phyloP scores from a whole-genome alignment of 2,797 vertebrate genomes.

The Philypnodon macrostomus region DNA sequence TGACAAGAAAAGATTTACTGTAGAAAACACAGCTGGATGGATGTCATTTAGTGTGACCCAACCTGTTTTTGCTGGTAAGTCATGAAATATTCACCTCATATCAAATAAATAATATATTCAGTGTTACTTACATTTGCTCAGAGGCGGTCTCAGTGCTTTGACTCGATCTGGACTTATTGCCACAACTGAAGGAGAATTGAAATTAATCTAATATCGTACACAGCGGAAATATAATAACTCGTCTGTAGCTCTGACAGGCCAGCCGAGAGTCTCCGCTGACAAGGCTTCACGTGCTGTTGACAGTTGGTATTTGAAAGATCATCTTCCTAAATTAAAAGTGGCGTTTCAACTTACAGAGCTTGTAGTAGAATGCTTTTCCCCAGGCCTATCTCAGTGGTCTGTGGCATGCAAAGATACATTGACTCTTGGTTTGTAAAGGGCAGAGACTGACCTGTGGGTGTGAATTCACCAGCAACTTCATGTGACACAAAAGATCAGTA shows the following conservation, averaged over 20 bases:
- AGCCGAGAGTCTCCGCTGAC: conserved; percentile 14
- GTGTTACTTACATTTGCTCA: conserved; percentile 45
- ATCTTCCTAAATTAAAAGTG: conserved; percentile 2
- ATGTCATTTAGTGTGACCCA: conserved; percentile 35
- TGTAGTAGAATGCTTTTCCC: neutral
- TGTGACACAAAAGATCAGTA: neutral
- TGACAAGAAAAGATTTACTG: conserved; percentile 23
- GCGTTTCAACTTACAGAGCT: conserved; percentile 4
- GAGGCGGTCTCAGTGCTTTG: conserved; percentile 24
- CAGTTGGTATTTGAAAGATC: conserved; percentile 17
- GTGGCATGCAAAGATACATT: too few species aligned
- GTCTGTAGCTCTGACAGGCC: neutral
- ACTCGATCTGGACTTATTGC: conserved; percentile 20
- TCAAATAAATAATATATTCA: conserved; percentile 56
- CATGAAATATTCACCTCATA: conserved; percentile 61
- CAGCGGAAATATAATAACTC: conserved; percentile 21
- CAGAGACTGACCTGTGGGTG: conserved; percentile 4
- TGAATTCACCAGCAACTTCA: conserved; percentile 13
- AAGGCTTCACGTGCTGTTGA: conserved; percentile 7
- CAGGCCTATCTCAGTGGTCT: neutral
- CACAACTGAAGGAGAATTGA: conserved; percentile 27
- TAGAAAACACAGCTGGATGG: conserved; percentile 14
- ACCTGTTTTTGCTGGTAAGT: conserved; percentile 50
- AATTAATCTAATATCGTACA: conserved; percentile 18
- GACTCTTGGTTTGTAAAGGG: conserved; percentile 19